A percentile compares a stretch with the other conserved stretches of the same genome.
Evolutionary conservation across 2,113 vertebrate genomes (phyloP).

Genomic region (Marcusenius ussheri): DNA sequence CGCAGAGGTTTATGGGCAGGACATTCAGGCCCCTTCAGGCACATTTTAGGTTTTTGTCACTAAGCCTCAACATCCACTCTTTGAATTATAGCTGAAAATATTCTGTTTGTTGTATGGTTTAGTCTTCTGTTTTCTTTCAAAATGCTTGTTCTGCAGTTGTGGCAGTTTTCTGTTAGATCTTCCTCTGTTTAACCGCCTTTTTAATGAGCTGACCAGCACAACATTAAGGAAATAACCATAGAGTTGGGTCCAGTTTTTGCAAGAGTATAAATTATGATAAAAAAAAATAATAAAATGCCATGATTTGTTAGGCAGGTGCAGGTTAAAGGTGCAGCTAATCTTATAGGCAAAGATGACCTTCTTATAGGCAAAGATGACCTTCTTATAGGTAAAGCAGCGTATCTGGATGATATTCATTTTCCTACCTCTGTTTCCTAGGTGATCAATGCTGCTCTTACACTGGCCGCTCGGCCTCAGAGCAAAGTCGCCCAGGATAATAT

Average conservation of each 20-base stretch:
- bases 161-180: not conserved
- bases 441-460: conserved; percentile 89
- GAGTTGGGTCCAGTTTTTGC: not conserved
- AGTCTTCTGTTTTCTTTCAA: not conserved
- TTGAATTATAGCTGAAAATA: not conserved
- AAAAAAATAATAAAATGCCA: not conserved
- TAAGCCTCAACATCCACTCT: not conserved
- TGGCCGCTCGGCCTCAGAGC: conserved; percentile 93
- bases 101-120: not conserved
- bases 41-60: not conserved
- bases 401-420: not conserved
- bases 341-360: not conserved
- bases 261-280: not conserved
- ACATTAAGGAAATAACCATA: not conserved
- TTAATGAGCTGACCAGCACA: conserved; percentile 1
- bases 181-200: not conserved
- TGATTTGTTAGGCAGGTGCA: not conserved
- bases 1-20: not conserved
- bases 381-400: not conserved
- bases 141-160: not conserved
- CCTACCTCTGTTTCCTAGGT: conserved; percentile 59
- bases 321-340: not conserved
- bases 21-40: not conserved
- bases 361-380: not conserved
- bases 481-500: conserved; percentile 99